A percentile compares a stretch with the other conserved stretches of the same genome.
Evolutionary conservation across 2,888 invertebrate genomes (phyloP).

Genomic region (Limnephilus lunatus): DNA sequence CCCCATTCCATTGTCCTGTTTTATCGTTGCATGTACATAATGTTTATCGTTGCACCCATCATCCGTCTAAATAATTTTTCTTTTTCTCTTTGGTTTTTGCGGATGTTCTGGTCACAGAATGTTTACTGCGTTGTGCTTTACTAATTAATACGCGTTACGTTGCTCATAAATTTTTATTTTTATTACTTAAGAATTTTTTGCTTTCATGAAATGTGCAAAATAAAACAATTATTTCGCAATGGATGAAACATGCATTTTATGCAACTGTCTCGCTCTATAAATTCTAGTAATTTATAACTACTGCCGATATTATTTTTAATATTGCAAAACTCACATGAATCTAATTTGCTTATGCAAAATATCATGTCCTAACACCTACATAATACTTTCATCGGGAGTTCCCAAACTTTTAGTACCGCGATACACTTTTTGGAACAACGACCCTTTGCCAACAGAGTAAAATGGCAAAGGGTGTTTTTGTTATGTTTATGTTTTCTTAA

Average conservation of each 20-base stretch:
- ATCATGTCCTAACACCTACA: background rate
- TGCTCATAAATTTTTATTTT: background rate
- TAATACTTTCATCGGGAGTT: background rate
- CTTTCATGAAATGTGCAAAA: background rate
- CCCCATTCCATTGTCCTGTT: background rate
- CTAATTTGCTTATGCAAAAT: background rate
- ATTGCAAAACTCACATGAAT: background rate
- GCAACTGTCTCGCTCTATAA: background rate
- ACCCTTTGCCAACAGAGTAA: background rate
- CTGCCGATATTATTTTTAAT: background rate
- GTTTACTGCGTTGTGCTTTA: background rate
- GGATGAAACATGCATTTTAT: background rate
- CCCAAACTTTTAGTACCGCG: background rate
- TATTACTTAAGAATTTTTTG: background rate
- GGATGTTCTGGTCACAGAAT: background rate
- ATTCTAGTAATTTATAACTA: background rate
- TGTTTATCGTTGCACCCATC: background rate
- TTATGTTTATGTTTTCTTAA: background rate
- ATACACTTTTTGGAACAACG: background rate
- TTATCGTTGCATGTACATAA: background rate
- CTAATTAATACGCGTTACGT: background rate
- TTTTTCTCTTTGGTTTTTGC: background rate
- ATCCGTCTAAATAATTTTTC: background rate
- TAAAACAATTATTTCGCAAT: background rate
- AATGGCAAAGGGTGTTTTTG: background rate